Conservation (phyloP, 2,888 invertebrate genomes). For the Mactromeris polynyma region DNA sequence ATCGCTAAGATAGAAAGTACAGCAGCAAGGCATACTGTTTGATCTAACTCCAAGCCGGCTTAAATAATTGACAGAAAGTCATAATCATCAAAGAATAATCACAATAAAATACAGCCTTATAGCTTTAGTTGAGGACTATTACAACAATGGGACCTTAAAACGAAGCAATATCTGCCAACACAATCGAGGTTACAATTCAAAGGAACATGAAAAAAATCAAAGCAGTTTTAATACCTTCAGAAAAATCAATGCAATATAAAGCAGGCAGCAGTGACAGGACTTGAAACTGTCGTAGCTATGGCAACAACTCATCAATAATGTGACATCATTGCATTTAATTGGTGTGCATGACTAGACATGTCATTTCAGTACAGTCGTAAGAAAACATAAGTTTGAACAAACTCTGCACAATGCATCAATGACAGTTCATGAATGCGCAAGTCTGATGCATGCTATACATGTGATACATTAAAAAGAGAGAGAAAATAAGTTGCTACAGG, state of each 20-base stretch:
- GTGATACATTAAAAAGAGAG: too few species aligned
- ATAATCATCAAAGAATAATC: background rate
- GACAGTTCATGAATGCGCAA: too few species aligned
- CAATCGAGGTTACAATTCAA: background rate
- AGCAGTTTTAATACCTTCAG: background rate
- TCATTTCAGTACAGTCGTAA: background rate
- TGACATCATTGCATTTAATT: slow-evolving; percentile 7
- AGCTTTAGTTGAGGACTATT: background rate
- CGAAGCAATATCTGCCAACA: background rate
- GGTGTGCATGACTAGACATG: background rate
- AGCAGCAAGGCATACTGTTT: background rate
- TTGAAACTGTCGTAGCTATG: slow-evolving; percentile 3
- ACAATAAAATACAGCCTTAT: too few species aligned
- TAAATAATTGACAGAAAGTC: background rate
- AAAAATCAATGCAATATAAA: slow-evolving; percentile 6
- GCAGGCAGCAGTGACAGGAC: background rate
- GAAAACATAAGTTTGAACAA: background rate
- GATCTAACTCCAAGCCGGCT: background rate
- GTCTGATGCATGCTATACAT: too few species aligned
- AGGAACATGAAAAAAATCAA: background rate
- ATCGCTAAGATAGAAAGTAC: background rate
- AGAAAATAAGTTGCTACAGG: too few species aligned
- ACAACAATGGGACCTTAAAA: background rate
- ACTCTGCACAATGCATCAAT: too few species aligned
- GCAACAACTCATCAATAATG: background rate